Conservation (phyloP, 2,888 invertebrate genomes). For the Operophtera brumata region DNA sequence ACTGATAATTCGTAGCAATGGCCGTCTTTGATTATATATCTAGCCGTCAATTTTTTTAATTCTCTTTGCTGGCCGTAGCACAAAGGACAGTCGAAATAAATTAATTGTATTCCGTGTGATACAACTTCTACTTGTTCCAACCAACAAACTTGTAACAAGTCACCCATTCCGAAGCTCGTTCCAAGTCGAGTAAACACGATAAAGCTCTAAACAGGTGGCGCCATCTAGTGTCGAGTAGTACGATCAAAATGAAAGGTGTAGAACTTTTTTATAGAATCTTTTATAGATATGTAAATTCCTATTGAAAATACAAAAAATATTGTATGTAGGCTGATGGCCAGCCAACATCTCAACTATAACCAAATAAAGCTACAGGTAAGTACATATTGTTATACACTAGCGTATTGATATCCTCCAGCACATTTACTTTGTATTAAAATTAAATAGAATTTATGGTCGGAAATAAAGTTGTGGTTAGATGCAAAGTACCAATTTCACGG, state of each 20-base stretch:
- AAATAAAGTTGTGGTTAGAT: conserved; percentile 59
- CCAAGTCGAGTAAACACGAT: background rate
- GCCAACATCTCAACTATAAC: background rate
- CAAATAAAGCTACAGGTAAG: background rate
- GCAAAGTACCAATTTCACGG: conserved; percentile 66
- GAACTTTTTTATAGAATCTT: background rate
- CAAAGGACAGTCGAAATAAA: too few relatives aligned
- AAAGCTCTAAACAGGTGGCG: conserved; percentile 26
- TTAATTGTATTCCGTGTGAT: too few relatives aligned
- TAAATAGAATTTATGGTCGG: conserved; percentile 38
- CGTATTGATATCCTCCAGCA: conserved; percentile 11
- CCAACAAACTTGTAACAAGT: background rate
- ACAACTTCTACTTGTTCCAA: background rate
- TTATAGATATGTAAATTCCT: background rate
- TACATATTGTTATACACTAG: conserved; percentile 2
- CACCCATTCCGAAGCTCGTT: background rate
- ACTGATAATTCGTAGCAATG: too few relatives aligned
- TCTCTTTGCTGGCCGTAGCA: too few relatives aligned
- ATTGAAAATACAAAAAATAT: too few relatives aligned
- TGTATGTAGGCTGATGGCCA: too few relatives aligned
- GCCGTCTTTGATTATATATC: too few relatives aligned
- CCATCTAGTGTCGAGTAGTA: conserved; percentile 65
- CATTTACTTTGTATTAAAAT: conserved; percentile 24
- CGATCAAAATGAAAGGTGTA: conserved; percentile 22
- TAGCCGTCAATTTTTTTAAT: too few relatives aligned